These are phyloP conservation scores for Drosophila obscura DNA, from an alignment of 1,140 invertebrate genomes.

Conservation along the genomic window DNA sequence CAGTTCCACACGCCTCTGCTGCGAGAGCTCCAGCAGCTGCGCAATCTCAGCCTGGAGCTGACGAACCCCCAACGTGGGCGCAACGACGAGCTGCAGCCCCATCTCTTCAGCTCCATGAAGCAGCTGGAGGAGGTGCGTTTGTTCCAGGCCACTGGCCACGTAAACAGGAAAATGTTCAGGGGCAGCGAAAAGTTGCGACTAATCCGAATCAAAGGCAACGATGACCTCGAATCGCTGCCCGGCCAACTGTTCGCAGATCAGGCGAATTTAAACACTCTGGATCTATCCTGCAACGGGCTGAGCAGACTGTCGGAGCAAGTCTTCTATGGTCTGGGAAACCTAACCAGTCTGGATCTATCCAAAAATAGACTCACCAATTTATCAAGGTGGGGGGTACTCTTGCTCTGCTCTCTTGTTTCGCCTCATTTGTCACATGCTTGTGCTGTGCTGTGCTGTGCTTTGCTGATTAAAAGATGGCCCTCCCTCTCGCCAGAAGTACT, in stretches of 20 bases:
- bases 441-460: slow-evolving; percentile 19
- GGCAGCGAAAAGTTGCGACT: slow-evolving; percentile 85
- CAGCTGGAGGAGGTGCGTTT: slow-evolving; percentile 85
- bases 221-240: slow-evolving; percentile 84
- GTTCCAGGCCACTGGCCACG: slow-evolving; percentile 41
- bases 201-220: slow-evolving; percentile 86
- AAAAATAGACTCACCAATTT: slow-evolving; percentile 83
- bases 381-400: slow-evolving; percentile 56
- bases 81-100: slow-evolving; percentile 16
- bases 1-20: slow-evolving; percentile 37
- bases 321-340: slow-evolving; percentile 84
- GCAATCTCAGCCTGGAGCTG: slow-evolving; percentile 54
- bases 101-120: slow-evolving; percentile 56
- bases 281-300: slow-evolving; percentile 86
- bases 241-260: slow-evolving; percentile 86
- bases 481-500: slow-evolving; percentile 53
- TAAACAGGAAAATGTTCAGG: slow-evolving; percentile 86
- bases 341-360: slow-evolving; percentile 85
- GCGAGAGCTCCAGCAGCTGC: slow-evolving; percentile 46
- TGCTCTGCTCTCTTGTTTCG: background rate
- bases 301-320: slow-evolving; percentile 84
- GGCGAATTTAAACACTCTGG: slow-evolving; percentile 84
- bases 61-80: background rate
- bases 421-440: slow-evolving; percentile 16
- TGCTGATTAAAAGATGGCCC: slow-evolving; percentile 77